A percentile compares a stretch with the other conserved stretches of the same genome.
These are phyloP conservation scores for Rhinogobio ventralis DNA, from an alignment of 2,797 vertebrate genomes.

Conservation along the genomic window DNA sequence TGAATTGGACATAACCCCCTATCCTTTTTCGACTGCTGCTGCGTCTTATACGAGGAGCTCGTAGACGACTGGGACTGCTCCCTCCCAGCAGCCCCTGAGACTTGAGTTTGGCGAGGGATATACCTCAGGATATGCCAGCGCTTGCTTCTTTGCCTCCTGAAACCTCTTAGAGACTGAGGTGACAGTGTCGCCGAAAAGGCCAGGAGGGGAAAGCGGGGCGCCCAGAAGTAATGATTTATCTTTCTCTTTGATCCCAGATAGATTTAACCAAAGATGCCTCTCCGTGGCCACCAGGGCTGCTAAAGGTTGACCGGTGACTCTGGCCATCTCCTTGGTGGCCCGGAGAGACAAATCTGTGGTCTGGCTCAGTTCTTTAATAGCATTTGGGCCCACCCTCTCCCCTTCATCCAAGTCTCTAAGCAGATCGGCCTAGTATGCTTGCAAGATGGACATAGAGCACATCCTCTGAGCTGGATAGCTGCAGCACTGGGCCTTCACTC, in stretches of 20 bases:
- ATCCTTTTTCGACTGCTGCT: too few relatives aligned
- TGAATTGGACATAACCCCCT: too few relatives aligned
- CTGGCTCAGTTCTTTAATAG: not conserved
- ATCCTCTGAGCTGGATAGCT: not conserved
- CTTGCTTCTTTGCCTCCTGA: not conserved
- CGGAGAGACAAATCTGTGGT: not conserved
- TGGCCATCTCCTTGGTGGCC: too few relatives aligned
- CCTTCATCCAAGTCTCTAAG: not conserved
- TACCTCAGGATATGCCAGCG: too few relatives aligned
- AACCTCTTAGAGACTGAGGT: not conserved
- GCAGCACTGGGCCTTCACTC: not conserved
- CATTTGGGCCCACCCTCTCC: not conserved
- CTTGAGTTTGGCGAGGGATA: too few relatives aligned
- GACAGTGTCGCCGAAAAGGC: not conserved
- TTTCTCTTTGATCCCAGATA: not conserved
- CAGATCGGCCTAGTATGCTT: not conserved
- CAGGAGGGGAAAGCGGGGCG: too few relatives aligned
- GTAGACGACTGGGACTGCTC: too few relatives aligned
- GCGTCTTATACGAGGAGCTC: too few relatives aligned
- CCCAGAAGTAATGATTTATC: too few relatives aligned
- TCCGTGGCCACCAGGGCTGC: too few relatives aligned
- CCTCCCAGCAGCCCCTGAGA: too few relatives aligned
- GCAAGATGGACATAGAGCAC: not conserved
- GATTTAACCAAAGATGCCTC: not conserved
- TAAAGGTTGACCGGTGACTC: too few relatives aligned